These are phyloP conservation scores for Heterotilapia buettikoferi DNA, from an alignment of 2,113 vertebrate genomes.

Conservation along the genomic window DNA sequence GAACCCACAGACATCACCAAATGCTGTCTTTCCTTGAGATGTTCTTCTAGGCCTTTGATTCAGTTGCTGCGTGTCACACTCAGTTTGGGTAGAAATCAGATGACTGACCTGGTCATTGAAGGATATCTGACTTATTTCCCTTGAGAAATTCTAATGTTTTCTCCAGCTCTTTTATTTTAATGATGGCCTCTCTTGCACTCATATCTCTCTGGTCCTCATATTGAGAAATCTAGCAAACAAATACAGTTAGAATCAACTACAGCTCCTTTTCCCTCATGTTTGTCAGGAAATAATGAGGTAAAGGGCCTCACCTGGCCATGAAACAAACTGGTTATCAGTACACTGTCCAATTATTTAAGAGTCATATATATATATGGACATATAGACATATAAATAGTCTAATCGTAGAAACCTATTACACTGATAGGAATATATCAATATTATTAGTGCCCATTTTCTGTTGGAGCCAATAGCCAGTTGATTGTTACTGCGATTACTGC, in stretches of 20 bases:
- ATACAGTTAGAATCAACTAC: background rate
- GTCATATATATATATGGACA: no score
- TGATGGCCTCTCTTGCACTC: no score
- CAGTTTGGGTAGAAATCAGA: background rate
- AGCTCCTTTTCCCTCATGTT: background rate
- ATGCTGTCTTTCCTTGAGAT: background rate
- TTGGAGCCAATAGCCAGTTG: fast-evolving
- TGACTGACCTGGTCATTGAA: no score
- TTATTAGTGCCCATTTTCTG: background rate
- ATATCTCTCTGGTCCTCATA: background rate
- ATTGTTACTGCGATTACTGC: background rate
- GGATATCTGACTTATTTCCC: no score
- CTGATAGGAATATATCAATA: no score
- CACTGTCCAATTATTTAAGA: background rate
- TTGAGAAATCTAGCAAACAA: background rate
- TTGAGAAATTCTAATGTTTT: no score
- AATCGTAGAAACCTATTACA: no score
- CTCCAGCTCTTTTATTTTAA: no score
- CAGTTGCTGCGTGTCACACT: background rate
- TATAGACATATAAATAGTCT: no score
- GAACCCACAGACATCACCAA: background rate
- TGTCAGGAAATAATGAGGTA: background rate
- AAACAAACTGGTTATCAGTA: background rate
- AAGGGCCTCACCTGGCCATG: fast-evolving
- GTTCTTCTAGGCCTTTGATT: background rate